A percentile compares a stretch with the other conserved stretches of the same genome.
Evolutionary conservation across 2,113 vertebrate genomes (phyloP).

Genomic region (Spermophilus dauricus): DNA sequence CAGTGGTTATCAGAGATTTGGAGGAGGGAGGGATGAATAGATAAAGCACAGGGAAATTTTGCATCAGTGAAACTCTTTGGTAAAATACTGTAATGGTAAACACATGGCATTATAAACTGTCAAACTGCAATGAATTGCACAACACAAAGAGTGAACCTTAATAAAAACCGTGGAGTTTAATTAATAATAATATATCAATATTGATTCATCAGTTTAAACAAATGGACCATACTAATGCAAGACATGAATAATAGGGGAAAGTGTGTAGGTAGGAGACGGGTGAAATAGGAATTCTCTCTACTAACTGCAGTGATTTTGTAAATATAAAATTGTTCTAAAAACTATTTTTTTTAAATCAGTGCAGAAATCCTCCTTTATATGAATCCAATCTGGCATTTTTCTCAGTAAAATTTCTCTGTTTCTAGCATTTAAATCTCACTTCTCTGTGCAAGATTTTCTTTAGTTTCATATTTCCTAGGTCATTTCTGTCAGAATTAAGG

Average conservation of each 20-base stretch:
- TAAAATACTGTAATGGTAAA: not conserved
- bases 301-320: not conserved
- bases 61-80: not conserved
- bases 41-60: not conserved
- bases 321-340: slow-evolving; percentile 28
- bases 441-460: slow-evolving; percentile 46
- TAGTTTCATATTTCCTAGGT: slow-evolving; percentile 73
- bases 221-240: not conserved
- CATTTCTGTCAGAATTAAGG: slow-evolving; percentile 75
- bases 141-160: not conserved
- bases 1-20: not conserved
- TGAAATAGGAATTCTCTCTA: not conserved
- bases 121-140: not conserved
- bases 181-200: not conserved
- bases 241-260: not conserved
- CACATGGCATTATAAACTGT: not conserved
- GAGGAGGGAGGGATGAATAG: not conserved
- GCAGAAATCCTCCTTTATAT: slow-evolving; percentile 26
- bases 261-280: accelerated
- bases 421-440: slow-evolving; percentile 61
- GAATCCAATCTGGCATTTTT: slow-evolving; percentile 71
- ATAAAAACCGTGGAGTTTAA: not conserved
- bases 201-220: not conserved
- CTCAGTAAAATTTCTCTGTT: slow-evolving; percentile 58
- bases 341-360: not conserved